Base-by-base conservation (phyloP, 2,888 invertebrate genomes). In the Myopa testacea region DNA sequence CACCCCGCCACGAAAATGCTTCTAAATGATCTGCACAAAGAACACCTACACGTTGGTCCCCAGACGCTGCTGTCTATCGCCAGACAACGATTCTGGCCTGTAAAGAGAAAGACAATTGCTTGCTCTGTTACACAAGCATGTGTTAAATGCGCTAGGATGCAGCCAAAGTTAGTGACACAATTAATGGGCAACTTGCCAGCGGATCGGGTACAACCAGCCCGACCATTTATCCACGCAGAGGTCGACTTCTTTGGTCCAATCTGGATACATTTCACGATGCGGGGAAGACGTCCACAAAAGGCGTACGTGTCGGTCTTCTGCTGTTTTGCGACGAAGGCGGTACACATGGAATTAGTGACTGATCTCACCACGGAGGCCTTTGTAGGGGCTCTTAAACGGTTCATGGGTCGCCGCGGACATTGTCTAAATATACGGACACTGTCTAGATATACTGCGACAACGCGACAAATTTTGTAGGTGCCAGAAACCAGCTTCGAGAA, bases 181-280 rank as follows among this genome's bases (percentile, higher is more conserved):
- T 38, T 65, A n/a, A 38, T 65, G 65, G 65, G 65, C 10, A 38
- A 65, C 34, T n/a, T 65, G 34, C 65, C 65, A 19, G 38, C 65
- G 16, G 4, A 65, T 5, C 37, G 38, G 26, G 65, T 65, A n/a
- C 65, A 65, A 38, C 65, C 65, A 38, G 65, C 65, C 16, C 37
- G 65, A n/a, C 65, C 12, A 65, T 65, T 65, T 8, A n/a, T 65
- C 38, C 19, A 14, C 38, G 3, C 38, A 38, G 38, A n/a, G 14
- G 65, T 65, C 19, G 65, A 65, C 38, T 37, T 65, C 65, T 65
- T 65, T n/a, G n/a, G n/a, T n/a, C n/a, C n/a, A n/a, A n/a, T n/a
- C n/a, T n/a, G n/a, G n/a, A n/a, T n/a, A n/a, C n/a, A n/a, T n/a
- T n/a, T n/a, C n/a, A n/a, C n/a, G n/a, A n/a, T n/a, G n/a, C n/a